Conservation (phyloP, 2,888 invertebrate genomes). For the Rambutsinella grinnellia region DNA sequence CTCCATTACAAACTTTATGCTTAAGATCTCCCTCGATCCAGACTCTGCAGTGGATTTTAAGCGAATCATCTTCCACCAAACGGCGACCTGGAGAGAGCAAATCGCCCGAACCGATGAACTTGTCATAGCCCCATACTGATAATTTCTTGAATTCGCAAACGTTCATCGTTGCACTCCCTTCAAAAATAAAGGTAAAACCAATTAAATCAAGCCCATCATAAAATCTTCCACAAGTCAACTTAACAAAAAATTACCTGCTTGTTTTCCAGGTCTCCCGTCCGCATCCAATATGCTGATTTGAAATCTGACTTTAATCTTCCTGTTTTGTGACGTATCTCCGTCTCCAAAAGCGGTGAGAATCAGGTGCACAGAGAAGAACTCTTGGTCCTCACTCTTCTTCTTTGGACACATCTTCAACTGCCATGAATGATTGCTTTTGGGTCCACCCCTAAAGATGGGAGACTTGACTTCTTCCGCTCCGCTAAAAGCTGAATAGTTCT, state of each 20-base stretch:
- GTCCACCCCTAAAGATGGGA: conserved; percentile 63
- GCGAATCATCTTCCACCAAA: conserved; percentile 60
- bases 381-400: conserved; percentile 63
- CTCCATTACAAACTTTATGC: conserved; percentile 59
- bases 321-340: conserved; percentile 42
- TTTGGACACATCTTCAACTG: conserved; percentile 65
- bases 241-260: conserved; percentile 57
- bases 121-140: conserved; percentile 66
- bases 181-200: too few species aligned
- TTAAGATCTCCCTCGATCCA: conserved; percentile 65
- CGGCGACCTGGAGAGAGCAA: conserved; percentile 52
- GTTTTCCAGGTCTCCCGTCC: conserved; percentile 63
- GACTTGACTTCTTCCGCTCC: conserved; percentile 64
- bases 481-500: conserved; percentile 59
- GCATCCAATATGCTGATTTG: conserved; percentile 63
- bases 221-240: background rate
- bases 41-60: conserved; percentile 64
- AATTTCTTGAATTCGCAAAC: conserved; percentile 64
- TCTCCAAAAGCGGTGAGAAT: conserved; percentile 63
- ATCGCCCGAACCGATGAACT: conserved; percentile 60
- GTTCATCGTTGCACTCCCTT: conserved; percentile 64
- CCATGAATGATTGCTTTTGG: conserved; percentile 63
- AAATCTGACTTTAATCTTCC: conserved; percentile 63
- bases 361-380: conserved; percentile 64
- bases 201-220: background rate